Percentiles rank a stretch among this genome's conserved stretches.
These are phyloP conservation scores for Pedicia rivosa DNA, from an alignment of 2,888 invertebrate genomes.

Conservation along the genomic window DNA sequence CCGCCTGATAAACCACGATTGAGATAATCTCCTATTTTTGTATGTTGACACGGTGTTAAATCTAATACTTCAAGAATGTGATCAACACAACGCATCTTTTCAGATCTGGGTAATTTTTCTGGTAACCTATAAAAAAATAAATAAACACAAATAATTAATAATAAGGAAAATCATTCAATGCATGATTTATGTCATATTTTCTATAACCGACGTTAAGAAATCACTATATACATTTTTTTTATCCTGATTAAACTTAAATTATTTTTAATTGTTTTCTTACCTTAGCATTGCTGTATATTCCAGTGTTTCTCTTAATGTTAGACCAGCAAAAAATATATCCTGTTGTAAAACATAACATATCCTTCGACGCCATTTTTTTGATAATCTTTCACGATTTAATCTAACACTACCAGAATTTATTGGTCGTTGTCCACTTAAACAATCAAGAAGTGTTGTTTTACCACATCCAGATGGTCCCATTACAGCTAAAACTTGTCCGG, in stretches of 20 bases:
- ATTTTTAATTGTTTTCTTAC: no score
- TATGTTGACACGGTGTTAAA: constrained; percentile 56
- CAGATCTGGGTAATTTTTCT: constrained; percentile 48
- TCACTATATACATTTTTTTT: no score
- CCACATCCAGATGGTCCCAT: constrained; percentile 71
- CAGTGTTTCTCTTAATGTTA: constrained; percentile 61
- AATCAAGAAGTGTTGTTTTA: constrained; percentile 63
- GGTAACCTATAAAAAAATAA: no score
- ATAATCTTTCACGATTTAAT: constrained; percentile 44
- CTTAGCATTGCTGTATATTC: constrained; percentile 40
- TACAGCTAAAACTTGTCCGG: constrained; percentile 62
- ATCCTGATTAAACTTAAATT: no score
- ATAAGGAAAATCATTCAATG: no score
- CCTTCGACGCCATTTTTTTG: constrained; percentile 52
- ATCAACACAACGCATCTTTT: constrained; percentile 63
- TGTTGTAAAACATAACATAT: constrained; percentile 72
- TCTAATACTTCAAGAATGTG: constrained; percentile 61
- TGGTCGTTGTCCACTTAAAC: constrained; percentile 52
- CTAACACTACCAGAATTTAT: constrained; percentile 48
- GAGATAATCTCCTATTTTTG: constrained; percentile 60
- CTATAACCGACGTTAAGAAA: no score
- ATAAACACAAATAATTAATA: no score
- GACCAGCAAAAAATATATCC: constrained; percentile 64
- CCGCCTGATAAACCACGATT: constrained; percentile 65
- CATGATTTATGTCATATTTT: no score